Percentiles rank a stretch among this genome's conserved stretches.
phyloP scores from a whole-genome alignment of 2,888 invertebrate genomes.

The Magallana nippona region DNA sequence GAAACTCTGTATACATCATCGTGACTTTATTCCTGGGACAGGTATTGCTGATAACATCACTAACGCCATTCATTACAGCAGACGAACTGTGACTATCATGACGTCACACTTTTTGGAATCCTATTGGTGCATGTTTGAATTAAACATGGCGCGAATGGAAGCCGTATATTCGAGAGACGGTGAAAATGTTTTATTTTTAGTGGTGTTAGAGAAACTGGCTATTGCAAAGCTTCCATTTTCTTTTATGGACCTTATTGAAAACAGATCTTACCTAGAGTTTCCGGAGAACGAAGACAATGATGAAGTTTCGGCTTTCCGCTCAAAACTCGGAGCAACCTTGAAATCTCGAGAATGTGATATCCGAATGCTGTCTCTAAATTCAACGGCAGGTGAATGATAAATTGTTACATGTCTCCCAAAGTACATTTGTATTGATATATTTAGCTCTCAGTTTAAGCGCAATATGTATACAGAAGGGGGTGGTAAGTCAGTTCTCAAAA shows the following conservation, averaged over 20 bases:
- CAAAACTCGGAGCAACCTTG: background rate
- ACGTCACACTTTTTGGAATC: conserved; percentile 52
- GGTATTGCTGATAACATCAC: conserved; percentile 57
- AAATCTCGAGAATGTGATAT: background rate
- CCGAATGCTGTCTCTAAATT: too few species aligned
- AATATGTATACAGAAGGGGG: too few species aligned
- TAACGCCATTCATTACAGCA: conserved; percentile 55
- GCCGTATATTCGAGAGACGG: conserved; percentile 49
- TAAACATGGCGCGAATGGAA: conserved; percentile 56
- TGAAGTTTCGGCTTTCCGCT: background rate
- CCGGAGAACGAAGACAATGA: background rate
- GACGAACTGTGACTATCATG: conserved; percentile 56
- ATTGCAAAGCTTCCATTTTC: conserved; percentile 34
- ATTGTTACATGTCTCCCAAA: too few species aligned
- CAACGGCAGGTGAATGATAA: too few species aligned
- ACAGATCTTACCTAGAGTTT: conserved; percentile 48
- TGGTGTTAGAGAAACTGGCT: conserved; percentile 47
- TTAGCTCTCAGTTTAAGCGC: too few species aligned
- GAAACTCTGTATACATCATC: conserved; percentile 47
- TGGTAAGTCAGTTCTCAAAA: too few species aligned
- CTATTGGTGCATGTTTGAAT: conserved; percentile 60
- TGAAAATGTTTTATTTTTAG: conserved; percentile 44
- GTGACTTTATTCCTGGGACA: conserved; percentile 58
- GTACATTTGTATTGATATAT: too few species aligned
- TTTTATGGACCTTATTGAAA: conserved; percentile 45